phyloP scores from a whole-genome alignment of 2,113 vertebrate genomes.

The Grus americana region DNA sequence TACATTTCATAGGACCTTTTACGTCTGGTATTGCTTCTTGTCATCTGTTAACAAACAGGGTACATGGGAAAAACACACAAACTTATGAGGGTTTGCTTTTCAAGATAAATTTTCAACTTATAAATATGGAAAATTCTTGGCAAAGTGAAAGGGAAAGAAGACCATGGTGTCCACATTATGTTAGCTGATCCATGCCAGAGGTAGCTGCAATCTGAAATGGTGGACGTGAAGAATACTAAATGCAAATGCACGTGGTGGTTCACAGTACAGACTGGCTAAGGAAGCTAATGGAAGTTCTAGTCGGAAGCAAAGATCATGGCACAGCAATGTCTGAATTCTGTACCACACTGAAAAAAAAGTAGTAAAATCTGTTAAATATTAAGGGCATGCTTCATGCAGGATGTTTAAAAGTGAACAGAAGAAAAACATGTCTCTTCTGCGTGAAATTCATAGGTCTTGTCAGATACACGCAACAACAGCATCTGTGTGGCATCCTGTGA shows the following conservation, averaged over 20 bases:
- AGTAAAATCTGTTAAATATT: conserved; percentile 10
- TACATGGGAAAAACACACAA: neutral
- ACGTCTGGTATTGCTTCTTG: neutral
- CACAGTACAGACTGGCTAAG: neutral
- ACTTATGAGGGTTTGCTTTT: neutral
- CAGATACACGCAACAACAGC: conserved; percentile 28
- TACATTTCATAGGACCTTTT: neutral
- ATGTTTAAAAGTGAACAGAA: conserved; percentile 15
- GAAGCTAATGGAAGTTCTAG: neutral
- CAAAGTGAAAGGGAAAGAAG: neutral
- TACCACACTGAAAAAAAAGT: neutral
- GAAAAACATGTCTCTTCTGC: neutral
- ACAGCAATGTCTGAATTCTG: neutral
- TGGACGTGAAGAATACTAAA: neutral
- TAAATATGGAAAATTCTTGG: neutral
- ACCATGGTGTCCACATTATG: neutral
- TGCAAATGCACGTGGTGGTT: neutral
- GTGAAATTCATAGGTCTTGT: conserved; percentile 36
- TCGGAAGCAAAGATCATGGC: neutral
- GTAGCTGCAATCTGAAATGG: neutral
- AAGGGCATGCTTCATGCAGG: neutral
- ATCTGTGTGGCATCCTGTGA: conserved; percentile 54
- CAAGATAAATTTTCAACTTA: neutral
- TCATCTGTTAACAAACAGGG: neutral
- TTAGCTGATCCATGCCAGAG: neutral